Conservation (phyloP, 2,797 vertebrate species). For the Capromys pilorides region DNA sequence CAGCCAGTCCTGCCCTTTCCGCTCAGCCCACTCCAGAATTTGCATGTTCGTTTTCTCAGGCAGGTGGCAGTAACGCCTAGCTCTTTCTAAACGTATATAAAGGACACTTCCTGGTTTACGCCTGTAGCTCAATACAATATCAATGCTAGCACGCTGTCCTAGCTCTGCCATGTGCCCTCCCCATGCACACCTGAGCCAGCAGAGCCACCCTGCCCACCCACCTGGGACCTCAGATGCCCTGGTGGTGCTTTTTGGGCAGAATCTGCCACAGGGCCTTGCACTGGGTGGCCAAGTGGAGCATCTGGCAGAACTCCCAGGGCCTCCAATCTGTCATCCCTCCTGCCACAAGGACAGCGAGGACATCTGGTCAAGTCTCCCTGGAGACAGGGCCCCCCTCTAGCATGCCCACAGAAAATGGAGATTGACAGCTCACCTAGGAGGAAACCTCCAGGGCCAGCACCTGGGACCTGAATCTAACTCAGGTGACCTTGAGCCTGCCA, state of each 20-base stretch:
- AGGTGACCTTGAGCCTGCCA: neutral
- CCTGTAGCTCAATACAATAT: neutral
- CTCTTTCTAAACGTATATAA: neutral
- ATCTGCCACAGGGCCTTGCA: neutral
- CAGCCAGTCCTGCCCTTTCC: neutral
- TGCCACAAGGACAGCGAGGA: conserved; percentile 42
- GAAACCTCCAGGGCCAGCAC: neutral
- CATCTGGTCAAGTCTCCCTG: conserved; percentile 27
- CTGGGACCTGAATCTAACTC: neutral
- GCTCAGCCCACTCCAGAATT: neutral
- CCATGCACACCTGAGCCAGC: neutral
- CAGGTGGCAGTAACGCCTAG: neutral
- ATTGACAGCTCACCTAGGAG: neutral
- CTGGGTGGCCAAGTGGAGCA: neutral
- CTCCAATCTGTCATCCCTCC: conserved; percentile 52
- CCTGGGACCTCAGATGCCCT: conserved; percentile 2
- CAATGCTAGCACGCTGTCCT: neutral
- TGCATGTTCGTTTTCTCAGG: neutral
- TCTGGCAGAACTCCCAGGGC: conserved; percentile 39
- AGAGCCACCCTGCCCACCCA: neutral
- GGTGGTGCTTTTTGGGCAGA: conserved; percentile 7
- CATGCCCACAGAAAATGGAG: neutral
- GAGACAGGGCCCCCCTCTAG: conserved; percentile 22
- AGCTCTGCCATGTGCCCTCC: neutral
- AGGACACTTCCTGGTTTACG: neutral